phyloP scores from a whole-genome alignment of 2,888 invertebrate genomes.

The Dicranocentrus wangi region DNA sequence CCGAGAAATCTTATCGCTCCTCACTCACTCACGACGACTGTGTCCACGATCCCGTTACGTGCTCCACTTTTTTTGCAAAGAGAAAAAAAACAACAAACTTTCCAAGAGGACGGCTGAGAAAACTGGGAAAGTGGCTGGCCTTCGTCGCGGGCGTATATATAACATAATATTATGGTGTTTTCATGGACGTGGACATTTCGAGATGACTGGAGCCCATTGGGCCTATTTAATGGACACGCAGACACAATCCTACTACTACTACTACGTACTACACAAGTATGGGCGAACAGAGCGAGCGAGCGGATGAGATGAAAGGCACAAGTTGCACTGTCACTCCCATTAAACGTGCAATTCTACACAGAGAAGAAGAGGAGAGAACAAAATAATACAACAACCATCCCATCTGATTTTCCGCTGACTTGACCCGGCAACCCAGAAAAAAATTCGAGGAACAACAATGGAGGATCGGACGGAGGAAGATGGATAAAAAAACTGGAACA shows the following conservation, averaged over 20 bases:
- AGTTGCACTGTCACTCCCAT: constrained; percentile 23
- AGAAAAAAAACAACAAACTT: no score
- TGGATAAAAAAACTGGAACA: background rate
- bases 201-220: constrained; percentile 31
- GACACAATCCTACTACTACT: no score
- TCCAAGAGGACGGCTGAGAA: no score
- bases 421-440: background rate
- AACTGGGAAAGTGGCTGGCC: no score
- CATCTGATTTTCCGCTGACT: no score
- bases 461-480: no score
- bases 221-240: no score
- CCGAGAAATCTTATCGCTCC: no score
- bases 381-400: background rate
- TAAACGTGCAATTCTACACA: constrained; percentile 17
- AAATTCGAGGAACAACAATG: background rate
- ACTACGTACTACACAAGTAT: background rate
- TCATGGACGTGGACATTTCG: constrained; percentile 22
- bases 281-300: no score
- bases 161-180: constrained; percentile 11
- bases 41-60: no score
- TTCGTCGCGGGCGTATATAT: constrained; percentile 1
- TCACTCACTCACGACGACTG: no score
- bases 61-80: no score
- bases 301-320: background rate
- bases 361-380: constrained; percentile 4